Evolutionary conservation across 2,888 invertebrate species (phyloP), one percentile per base, ranked within the genome.

Genomic region (Brenthis daphne): DNA sequence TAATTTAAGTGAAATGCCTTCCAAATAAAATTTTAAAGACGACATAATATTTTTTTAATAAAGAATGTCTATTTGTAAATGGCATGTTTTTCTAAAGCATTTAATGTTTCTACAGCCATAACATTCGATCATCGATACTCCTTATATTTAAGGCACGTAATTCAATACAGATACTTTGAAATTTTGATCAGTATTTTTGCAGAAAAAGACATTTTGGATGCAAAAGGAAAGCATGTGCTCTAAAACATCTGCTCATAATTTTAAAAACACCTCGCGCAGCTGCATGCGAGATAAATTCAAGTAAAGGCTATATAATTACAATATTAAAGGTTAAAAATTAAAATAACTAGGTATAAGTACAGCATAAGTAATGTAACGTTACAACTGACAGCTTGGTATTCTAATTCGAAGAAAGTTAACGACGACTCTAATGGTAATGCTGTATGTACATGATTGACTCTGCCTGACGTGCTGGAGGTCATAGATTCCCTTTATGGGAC

Each of bases 171-270:
- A 29, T 66, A 68, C 50, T 64, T 71, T 29, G 37, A 64, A 64
- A 64, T 58, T 51, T 65, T 61, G 16, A 61, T 51, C 47, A 33
- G 13, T 29, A 65, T 55, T 53, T 71, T 69, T 63, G 56, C 47
- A 54, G 29, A 64, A 66, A 70, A 67, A 66, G 53, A 43, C 67
- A 54, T 66, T 68, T 68, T 60, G 58, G 66, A 61, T 60, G 57
- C 64, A 60, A 60, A 60, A 60, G 33, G 57, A 70, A 58, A 68
- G 65, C 72, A 72, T 72, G 68, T 72, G 72, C 70, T 68, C 29
- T 12, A 57, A 66, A 68, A 72, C 72, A 72, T 72, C 72, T 72
- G 72, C 66, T 29, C 50, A 58, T 65, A 66, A 57, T 51, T 61
- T 58, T 65, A 67, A 68, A 60, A 70, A 68, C 51, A 68, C 43